Evolutionary conservation across 2,797 vertebrate genomes (phyloP), one percentile per base, ranked within the genome.

Genomic region (Hydrophis major): DNA sequence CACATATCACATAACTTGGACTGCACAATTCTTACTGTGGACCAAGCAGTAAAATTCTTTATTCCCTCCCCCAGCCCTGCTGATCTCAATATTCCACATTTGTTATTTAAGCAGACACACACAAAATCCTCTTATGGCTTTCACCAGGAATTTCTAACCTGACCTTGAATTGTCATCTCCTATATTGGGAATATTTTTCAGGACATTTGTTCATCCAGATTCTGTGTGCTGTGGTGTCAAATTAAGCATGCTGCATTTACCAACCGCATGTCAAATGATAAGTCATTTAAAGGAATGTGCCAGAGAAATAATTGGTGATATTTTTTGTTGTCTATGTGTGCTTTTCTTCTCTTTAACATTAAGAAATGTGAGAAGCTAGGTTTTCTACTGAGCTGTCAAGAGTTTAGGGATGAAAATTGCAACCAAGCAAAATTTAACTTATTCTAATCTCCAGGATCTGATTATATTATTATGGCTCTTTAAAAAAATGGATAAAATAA

Each of bases 161-260:
- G 95, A 95, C 92, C 91, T 94, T 47, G 6, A 59, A 28, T 10
- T 42, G 90, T 94, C 96, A 96, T 95, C 91, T 96, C 94, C 57
- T 87, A 27, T 22, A 59, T 55, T 92, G 92, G 90, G 91, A 89
- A 13, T 22, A n/a, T 50, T 91, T 88, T 56, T 27, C 4, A 20
- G 83, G 89, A 28, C 2, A 53, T 86, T 66, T 53, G 90, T 60
- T 63, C 92, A 61, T 60, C 57, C 56, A 87, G 56, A 74, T 55
- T 37, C 88, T 56, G 74, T 87, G 20, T 47, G 37, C 32, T 6
- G 74, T 32, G 0, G 0, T 16, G 59, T 74, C 57, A 61, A 32
- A 22, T 89, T 32, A 86, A 55, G 74, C 16, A 25, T 0, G 0
- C 55, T 1, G 18, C n/a, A 28, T 74, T 92, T 89, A 55, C 16